Conservation (phyloP, 2,888 invertebrate species). For the Tachina fera region DNA sequence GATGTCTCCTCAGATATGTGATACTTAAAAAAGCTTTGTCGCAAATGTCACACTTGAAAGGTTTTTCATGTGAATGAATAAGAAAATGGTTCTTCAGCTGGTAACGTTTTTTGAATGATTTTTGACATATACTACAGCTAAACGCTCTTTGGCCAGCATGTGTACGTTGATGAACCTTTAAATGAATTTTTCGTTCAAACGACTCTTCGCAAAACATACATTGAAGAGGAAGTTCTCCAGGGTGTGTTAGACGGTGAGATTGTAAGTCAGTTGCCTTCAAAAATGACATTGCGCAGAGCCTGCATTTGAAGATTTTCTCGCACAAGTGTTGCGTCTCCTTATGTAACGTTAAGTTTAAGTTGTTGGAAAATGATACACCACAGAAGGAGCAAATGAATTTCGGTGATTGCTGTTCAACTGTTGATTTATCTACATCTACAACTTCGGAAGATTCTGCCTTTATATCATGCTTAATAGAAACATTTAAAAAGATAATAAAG, state of each 20-base stretch:
- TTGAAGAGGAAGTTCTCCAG: neutral
- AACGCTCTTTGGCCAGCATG: neutral
- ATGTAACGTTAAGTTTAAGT: neutral
- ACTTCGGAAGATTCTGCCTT: too few relatives aligned
- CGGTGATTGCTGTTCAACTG: neutral
- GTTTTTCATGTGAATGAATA: constrained; percentile 71
- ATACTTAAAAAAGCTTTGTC: neutral
- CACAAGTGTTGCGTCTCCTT: neutral
- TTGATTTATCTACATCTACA: too few relatives aligned
- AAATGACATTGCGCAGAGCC: neutral
- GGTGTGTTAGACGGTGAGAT: neutral
- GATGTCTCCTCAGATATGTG: neutral
- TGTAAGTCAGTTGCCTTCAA: neutral
- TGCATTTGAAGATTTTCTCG: neutral
- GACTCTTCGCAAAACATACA: constrained; percentile 9
- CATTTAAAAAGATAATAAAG: too few relatives aligned
- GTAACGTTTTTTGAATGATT: neutral
- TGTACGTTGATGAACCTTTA: neutral
- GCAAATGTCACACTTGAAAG: constrained; percentile 75
- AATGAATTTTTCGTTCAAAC: neutral
- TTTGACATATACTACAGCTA: neutral
- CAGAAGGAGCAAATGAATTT: neutral
- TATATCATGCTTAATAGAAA: too few relatives aligned
- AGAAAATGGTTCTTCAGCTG: neutral
- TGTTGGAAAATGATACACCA: neutral